These are phyloP conservation scores for Laspeyria flexula DNA, from an alignment of 2,888 invertebrate species.

Conservation along the genomic window DNA sequence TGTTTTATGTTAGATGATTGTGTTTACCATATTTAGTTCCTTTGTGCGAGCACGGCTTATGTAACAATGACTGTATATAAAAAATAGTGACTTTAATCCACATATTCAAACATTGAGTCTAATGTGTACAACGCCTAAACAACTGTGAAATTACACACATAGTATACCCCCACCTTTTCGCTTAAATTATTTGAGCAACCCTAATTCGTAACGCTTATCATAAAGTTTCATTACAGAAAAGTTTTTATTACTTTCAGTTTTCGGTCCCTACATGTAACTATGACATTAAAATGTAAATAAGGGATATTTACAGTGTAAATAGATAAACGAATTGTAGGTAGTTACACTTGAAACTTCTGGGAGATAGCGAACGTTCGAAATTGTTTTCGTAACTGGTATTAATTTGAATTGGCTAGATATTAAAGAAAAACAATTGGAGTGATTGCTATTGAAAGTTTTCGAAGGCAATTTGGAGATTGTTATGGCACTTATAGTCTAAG, in stretches of 20 bases:
- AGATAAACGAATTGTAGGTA: slow-evolving; percentile 46
- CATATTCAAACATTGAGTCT: background rate
- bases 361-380: slow-evolving; percentile 32
- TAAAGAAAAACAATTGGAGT: slow-evolving; percentile 4
- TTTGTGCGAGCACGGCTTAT: no score
- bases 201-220: slow-evolving; percentile 39
- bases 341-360: slow-evolving; percentile 38
- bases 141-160: slow-evolving; percentile 18
- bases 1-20: no score
- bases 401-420: slow-evolving; percentile 10
- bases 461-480: background rate
- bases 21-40: no score
- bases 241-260: slow-evolving; percentile 42
- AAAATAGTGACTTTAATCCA: no score
- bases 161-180: slow-evolving; percentile 5
- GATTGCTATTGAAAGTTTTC: slow-evolving; percentile 1
- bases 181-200: slow-evolving; percentile 17
- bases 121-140: background rate
- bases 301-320: slow-evolving; percentile 40
- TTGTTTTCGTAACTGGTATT: slow-evolving; percentile 21
- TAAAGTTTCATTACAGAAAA: slow-evolving; percentile 25
- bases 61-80: no score
- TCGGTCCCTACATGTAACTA: slow-evolving; percentile 29
- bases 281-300: slow-evolving; percentile 40
- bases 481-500: background rate